Base-by-base conservation (phyloP, 2,888 invertebrate genomes). In the Strigamia maritima region DNA sequence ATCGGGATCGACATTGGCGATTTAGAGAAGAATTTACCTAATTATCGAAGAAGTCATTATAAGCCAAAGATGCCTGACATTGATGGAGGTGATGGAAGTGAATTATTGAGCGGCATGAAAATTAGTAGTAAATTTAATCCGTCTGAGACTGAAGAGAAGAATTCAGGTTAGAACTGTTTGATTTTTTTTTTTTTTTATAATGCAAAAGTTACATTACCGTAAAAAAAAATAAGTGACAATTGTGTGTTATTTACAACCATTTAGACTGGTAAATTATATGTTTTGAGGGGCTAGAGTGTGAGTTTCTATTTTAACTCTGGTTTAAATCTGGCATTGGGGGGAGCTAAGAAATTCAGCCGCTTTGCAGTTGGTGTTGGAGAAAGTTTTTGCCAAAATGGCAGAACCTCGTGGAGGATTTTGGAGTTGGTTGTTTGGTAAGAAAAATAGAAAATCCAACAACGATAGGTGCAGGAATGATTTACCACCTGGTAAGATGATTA, bases 291-390 rank as follows among this genome's bases (percentile, higher is more conserved):
- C 60, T 60, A 60, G 19, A n/a, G 60, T 60, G 19, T 60, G 60
- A n/a, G 60, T 60, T 60, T 60, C 60, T 60, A 60, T 60, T 60
- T 60, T 60, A 60, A 60, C 60, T 60, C 60, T 60, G 60, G 60
- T 60, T 60, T 60, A 60, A 60, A 60, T 60, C 60, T 60, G 60
- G 60, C 60, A 19, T 60, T 60, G 60, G 60, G 19, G 19, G 60
- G 60, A 60, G 60, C 22, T 22, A 19, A 60, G 60, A 60, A 6
- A 19, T 22, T 60, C 60, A 60, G 60, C 60, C 2, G 8, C 22
- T 19, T 60, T 60, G 60, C 60, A 60, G 60, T 60, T 60, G 60
- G 19, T 60, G 60, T 60, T 60, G n/a, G 49, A 19, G n/a, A 60
- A 60, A 19, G 8, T 60, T 60, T 19, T 19, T 19, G 10, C 40